These are phyloP conservation scores for Brachionus plicatilis DNA, from an alignment of 1,140 invertebrate genomes.

Conservation along the genomic window DNA sequence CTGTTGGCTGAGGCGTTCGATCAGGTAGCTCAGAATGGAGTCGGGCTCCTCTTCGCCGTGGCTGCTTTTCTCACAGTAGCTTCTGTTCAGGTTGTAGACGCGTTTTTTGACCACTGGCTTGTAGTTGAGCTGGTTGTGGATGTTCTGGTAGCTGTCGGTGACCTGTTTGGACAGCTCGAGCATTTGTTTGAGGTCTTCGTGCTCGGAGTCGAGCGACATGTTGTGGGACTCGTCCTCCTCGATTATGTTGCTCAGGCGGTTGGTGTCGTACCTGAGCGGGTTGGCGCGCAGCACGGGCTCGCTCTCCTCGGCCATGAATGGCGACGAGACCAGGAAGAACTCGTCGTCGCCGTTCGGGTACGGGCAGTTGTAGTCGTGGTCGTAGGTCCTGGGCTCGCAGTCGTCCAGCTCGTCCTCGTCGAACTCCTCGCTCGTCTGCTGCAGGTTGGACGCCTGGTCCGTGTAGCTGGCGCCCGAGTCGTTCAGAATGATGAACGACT, in stretches of 20 bases:
- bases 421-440: constrained; percentile 1
- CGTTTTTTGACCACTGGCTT: background rate
- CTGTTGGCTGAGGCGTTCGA: constrained; percentile 10
- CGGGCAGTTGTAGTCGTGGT: background rate
- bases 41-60: constrained; percentile 5
- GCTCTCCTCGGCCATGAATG: background rate
- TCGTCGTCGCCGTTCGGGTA: constrained; percentile 8
- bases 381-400: constrained; percentile 10
- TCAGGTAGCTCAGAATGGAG: background rate
- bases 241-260: constrained; percentile 35
- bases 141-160: background rate
- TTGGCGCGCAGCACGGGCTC: background rate
- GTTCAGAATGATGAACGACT: constrained; percentile 16
- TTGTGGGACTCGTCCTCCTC: constrained; percentile 19
- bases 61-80: background rate
- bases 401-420: constrained; percentile 26
- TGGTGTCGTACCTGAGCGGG: background rate
- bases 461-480: background rate
- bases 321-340: constrained; percentile 29
- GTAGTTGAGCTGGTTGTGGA: constrained; percentile 20
- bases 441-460: background rate
- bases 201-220: background rate
- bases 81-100: constrained; percentile 25
- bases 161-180: constrained; percentile 14
- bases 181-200: constrained; percentile 16